Percentiles rank a stretch among this genome's conserved stretches.
phyloP scores from a whole-genome alignment of 2,113 vertebrate species.

The Xyliphius kryptos region DNA sequence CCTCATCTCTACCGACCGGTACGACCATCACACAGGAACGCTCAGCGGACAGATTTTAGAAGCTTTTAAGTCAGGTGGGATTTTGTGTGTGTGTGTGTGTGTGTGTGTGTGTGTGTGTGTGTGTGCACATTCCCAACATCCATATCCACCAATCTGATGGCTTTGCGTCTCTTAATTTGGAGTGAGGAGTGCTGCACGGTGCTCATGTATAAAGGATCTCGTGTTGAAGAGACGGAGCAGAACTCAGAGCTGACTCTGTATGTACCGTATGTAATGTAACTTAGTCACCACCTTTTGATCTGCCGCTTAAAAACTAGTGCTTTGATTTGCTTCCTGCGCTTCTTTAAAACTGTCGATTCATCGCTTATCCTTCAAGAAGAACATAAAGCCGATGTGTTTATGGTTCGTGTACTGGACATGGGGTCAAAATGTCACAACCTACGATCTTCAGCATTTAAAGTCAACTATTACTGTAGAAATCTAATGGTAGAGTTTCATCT shows the following conservation, averaged over 20 bases:
- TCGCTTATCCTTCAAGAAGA: constrained; percentile 8
- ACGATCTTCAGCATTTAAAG: background rate
- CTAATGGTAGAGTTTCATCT: background rate
- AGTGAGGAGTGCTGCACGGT: constrained; percentile 49
- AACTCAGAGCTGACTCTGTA: constrained; percentile 25
- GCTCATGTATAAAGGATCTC: constrained; percentile 45
- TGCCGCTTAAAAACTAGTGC: constrained; percentile 19
- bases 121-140: background rate
- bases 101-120: constrained; percentile 4
- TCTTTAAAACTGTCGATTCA: constrained; percentile 7
- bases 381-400: constrained; percentile 1
- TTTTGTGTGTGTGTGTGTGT: constrained; percentile 25
- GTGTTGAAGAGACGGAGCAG: constrained; percentile 24
- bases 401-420: background rate
- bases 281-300: constrained; percentile 7
- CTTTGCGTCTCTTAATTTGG: constrained; percentile 36
- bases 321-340: constrained; percentile 26
- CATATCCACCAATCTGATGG: background rate
- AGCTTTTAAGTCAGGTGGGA: constrained; percentile 34
- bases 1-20: background rate
- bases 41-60: constrained; percentile 29
- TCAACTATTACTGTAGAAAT: background rate
- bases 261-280: constrained; percentile 37
- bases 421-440: background rate
- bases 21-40: background rate